Base-by-base conservation (phyloP, 92 coral and sea anemone genomes). In the Porites lobata region DNA sequence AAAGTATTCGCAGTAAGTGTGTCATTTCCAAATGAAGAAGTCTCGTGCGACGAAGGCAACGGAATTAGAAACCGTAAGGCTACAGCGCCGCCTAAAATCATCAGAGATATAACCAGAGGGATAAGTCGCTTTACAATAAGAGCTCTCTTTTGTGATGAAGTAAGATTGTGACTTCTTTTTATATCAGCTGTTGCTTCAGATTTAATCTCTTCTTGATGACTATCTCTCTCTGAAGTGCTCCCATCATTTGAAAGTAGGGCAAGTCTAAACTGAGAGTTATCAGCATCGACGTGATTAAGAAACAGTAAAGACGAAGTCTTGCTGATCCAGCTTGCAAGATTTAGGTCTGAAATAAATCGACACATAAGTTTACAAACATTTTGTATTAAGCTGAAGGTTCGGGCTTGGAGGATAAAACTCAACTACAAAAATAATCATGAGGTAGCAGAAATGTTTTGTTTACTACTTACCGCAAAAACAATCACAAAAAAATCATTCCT, bases 21-120 rank as follows among this genome's bases (percentile, higher is more conserved):
- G 3, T 52, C 75, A 53, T 80, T 80, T 24, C 29, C 66, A 67
- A 67, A 32, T 14, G 85, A 52, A 26, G 29, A 52, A 20, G 61
- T 50, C 14, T 52, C 47, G 20, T 77, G 47, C 2, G 84, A 78
- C 7, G 66, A 61, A 10, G 92, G 92, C 38, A 88, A 75, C 19
- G 93, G 93, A n/a, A 90, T 82, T 71, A 90, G 21, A 2, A 90
- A 69, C 22, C 83, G 93, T 20, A 90, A 12, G 7, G 71, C 80
- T n/a, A 86, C 63, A 4, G 93, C 82, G 10, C 70, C 87, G 69
- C 93, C 67, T 50, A 86, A 66, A 18, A 90, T 65, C 21, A 90
- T 71, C 71, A 86, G 20, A 7, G 90, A 72, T 38, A 81, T 54
- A 51, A 75, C 6, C 26, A 74, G 50, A 0, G 93, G 93, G 6